These are phyloP conservation scores for Lithophane semibrunnea DNA, from an alignment of 2,888 invertebrate genomes.

Conservation along the genomic window DNA sequence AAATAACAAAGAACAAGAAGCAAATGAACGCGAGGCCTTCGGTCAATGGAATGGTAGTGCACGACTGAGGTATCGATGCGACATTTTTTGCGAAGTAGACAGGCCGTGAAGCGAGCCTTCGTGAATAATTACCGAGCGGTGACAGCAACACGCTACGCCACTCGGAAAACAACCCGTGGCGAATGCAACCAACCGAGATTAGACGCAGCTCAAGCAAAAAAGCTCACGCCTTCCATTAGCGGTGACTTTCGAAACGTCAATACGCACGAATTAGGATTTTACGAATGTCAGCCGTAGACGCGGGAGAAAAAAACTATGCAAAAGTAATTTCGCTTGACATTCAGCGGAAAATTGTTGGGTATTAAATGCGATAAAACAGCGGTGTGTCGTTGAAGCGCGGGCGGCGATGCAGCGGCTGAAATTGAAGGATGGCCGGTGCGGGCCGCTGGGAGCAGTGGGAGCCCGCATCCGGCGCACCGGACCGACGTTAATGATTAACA, in stretches of 20 bases:
- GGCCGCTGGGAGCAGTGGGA: constrained; percentile 79
- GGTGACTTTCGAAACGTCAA: constrained; percentile 87
- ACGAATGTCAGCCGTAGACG: constrained; percentile 75
- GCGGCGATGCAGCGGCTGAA: constrained; percentile 67
- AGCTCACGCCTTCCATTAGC: constrained; percentile 87
- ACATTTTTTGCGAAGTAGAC: constrained; percentile 79
- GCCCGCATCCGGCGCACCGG: constrained; percentile 72
- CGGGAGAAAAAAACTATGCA: constrained; percentile 72
- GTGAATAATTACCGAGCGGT: constrained; percentile 87
- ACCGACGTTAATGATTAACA: constrained; percentile 86
- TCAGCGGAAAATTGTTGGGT: constrained; percentile 64
- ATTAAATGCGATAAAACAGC: constrained; percentile 68
- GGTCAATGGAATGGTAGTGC: constrained; percentile 62
- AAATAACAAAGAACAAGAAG: constrained; percentile 48
- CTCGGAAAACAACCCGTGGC: constrained; percentile 85
- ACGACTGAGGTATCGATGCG: constrained; percentile 66
- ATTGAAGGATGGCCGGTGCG: constrained; percentile 77
- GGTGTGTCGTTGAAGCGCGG: constrained; percentile 33
- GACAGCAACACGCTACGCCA: constrained; percentile 87
- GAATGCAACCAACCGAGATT: constrained; percentile 85
- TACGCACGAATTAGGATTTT: constrained; percentile 88
- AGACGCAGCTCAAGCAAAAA: constrained; percentile 85
- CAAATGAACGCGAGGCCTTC: constrained; percentile 40
- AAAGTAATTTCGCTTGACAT: constrained; percentile 68
- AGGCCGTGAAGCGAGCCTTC: constrained; percentile 78